Evolutionary conservation across 1,140 invertebrate species (phyloP), one percentile per base, ranked within the genome.

Genomic region (Pachyrhynchus sulphureomaculatus): DNA sequence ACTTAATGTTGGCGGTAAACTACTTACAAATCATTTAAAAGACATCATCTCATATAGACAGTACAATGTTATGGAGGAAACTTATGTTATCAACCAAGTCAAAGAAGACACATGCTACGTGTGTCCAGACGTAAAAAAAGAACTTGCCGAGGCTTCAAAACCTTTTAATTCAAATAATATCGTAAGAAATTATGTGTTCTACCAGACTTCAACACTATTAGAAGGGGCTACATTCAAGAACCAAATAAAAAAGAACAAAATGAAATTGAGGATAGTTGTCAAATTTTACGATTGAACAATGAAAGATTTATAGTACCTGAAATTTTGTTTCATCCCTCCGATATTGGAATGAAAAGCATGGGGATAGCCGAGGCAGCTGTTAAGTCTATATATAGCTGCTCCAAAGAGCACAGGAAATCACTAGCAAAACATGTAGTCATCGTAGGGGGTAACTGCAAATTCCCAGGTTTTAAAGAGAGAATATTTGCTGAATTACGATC

Each of bases 71-170:
- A 95, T 98, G 92, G 96, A 99, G 75, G 98, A 99, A 79, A 98
- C 96, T 98, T 98, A 95, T 79, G 95, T 99, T 0, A 95, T 99
- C 8, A 99, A 99, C 78, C 95, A 99, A 79, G 89, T 92, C 0
- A 99, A 99, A 77, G 98, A 99, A 80, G 96, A 99, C 76, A 86
- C 90, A 0, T 99, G 96, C 74, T 99, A 89, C 81, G 93, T 99
- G 0, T 91, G 95, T 0, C 81, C 85, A 67, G 83, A 98, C 72
- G 95, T 97, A 71, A 87, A 86, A 70, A 78, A 79, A 13, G 94
- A 98, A 62, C 91, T 99, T 87, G 81, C 85, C 34, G 86, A 83
- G 47, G 87, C 92, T 4, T 85, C 84, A 75, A 80, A 79, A 45
- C 85, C 84, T 75, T 80, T 83, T 57, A 72, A 74, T 48, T 76